Evolutionary conservation across 1,140 invertebrate species (phyloP), one percentile per base, ranked within the genome.

Genomic region (Scaptomyza graminum): DNA sequence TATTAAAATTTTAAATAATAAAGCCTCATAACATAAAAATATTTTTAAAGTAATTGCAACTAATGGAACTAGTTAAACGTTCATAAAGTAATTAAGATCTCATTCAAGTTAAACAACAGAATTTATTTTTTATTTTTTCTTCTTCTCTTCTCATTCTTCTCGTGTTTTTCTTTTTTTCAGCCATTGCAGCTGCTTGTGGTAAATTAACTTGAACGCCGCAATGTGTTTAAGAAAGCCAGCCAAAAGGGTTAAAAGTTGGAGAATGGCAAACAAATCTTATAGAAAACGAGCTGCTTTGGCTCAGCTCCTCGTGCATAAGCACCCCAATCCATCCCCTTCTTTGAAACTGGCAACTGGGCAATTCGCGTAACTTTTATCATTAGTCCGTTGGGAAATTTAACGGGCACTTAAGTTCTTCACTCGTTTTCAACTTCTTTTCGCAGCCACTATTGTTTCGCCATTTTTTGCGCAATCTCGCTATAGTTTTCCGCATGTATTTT

Each of bases 351-450:
- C 25, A 74, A 43, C 55, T 56, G 52, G 57, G 65, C 74, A 59
- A 79, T 76, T 72, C 79, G 83, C 83, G 83, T 87, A 87, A 87
- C 83, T 87, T 87, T 87, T 87, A 87, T 87, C 83, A 87, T 87
- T 87, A 87, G 83, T 82, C 83, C 83, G 79, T 13, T 87, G 83
- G 83, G 83, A 87, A 87, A 87, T 87, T 87, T 87, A 87, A 87
- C 83, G 83, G 83, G 83, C 83, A 87, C 83, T 87, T 87, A 87
- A 88, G 83, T 87, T 82, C 77, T 82, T 74, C 72, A 88, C 75
- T 87, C 83, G 75, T 57, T 87, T 76, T 88, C 72, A 82, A 88
- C 76, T 76, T 84, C 71, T 79, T 84, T 79, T 85, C 68, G 37
- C 64, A 70, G 64, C 74, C 22, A 79, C 75, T 87, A 87, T 87